Base-by-base conservation (phyloP, 2,797 vertebrate genomes). In the Agapornis canus region DNA sequence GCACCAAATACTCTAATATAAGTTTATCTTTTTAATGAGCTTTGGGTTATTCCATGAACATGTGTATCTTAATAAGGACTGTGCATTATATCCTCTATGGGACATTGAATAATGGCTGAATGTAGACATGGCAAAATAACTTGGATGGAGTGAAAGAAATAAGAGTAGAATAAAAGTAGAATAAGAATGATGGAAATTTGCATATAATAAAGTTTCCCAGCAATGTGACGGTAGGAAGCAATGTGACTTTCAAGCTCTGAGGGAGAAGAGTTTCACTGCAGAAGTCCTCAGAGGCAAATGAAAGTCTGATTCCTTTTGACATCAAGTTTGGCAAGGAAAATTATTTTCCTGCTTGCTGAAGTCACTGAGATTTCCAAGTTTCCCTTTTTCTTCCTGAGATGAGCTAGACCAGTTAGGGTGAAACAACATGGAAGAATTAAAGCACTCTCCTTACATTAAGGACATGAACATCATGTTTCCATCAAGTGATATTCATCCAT, bases 21-120 rank as follows among this genome's bases (percentile, higher is more conserved):
- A 92, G 72, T 86, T 87, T 94, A 92, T 96, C 94, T 95, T 95
- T 94, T 88, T 92, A 96, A 95, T 83, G 90, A 97, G 92, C 89
- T 89, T 92, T 95, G 84, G 57, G 71, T 89, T 93, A 71, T 95
- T 96, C 54, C 75, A 82, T 42, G 37, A 85, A 80, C 82, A 86
- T 52, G 43, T 86, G 75, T 90, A 70, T 94, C 86, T 96, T 95
- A 84, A 88, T 90, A 93, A 87, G 65, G 85, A 76, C 91, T 92
- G 70, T 73, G 88, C 6, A 29, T 95, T 95, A 94, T 92, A 94
- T 57, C 80, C 95, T 94, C 92, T 84, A 18, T 73, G 95, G 96
- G 96, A 97, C 63, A 52, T 5, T 56, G 84, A 95, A 88, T 88
- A 94, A 87, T 57, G 80, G 64, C 82, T 95, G 73, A 82, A 22